phyloP scores from a whole-genome alignment of 2,113 vertebrate genomes.

The Muntiacus muntjak region DNA sequence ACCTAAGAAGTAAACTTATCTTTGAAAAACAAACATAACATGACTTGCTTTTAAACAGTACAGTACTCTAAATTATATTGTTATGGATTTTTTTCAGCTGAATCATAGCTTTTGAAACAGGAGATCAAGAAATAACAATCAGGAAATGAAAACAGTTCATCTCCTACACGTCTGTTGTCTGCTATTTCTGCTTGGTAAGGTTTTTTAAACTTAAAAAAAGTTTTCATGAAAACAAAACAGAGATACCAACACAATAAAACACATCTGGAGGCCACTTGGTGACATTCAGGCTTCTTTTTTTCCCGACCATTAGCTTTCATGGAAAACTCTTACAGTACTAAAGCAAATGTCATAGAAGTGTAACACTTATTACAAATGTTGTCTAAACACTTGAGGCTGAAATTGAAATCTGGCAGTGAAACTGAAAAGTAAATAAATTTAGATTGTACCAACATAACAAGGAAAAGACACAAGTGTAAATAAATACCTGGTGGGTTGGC shows the following conservation, averaged over 20 bases:
- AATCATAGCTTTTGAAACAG: background rate
- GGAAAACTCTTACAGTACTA: background rate
- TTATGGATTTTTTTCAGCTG: background rate
- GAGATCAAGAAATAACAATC: constrained; percentile 33
- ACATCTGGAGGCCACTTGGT: constrained; percentile 20
- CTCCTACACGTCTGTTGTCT: background rate
- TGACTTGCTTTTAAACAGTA: background rate
- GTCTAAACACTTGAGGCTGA: constrained; percentile 28
- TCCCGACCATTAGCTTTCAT: background rate
- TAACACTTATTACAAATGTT: background rate
- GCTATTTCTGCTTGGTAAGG: constrained; percentile 31
- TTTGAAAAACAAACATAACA: background rate
- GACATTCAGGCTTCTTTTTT: background rate
- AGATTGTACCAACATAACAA: background rate
- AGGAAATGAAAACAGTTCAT: constrained; percentile 13
- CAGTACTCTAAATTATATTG: background rate
- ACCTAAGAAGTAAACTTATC: background rate
- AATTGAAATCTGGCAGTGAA: constrained; percentile 1
- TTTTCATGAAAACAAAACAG: constrained; percentile 39
- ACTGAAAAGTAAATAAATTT: constrained; percentile 10
- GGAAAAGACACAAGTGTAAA: background rate
- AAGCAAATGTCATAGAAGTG: background rate
- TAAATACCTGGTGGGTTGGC: background rate
- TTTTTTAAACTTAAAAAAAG: constrained; percentile 21
- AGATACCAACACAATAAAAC: constrained; percentile 17